Evolutionary conservation across 23 tunicate species (phyloP), one percentile per base, ranked within the genome.

Genomic region (Halocynthia roretzi): DNA sequence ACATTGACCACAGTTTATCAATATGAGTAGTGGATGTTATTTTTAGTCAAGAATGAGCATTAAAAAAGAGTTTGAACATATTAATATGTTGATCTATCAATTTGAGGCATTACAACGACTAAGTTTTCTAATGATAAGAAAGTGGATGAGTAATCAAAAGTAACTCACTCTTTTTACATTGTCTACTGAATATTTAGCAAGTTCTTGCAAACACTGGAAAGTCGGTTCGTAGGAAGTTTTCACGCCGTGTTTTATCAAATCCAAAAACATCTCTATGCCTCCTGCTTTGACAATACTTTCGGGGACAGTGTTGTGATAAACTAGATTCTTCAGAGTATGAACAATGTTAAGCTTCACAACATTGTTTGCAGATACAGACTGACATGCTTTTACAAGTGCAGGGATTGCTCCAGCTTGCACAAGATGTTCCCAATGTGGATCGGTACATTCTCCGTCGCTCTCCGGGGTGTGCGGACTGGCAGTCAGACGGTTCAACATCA

Each of bases 351-450:
- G 7, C 12, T 56, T 72, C 53, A 77, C 81, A 14, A 83, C 81
- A 68, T 66, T 74, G 78, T 81, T 84, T 22, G 84, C 60, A 19
- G 88, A 72, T 9, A 85, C 56, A 7, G 87, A 89, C 49, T 83
- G 80, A 67, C 85, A 89, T 71, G 70, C 80, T 56, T 80, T 80
- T 6, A 89, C 57, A n/a, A 83, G 10, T 14, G 95, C 84, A 15
- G 71, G 58, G 0, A 89, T 72, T 64, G 85, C 95, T 20, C 72
- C 84, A 56, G 80, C 71, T 62, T 83, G 81, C 50, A 89, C 88
- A 80, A 89, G 82, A 7, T 87, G 96, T 70, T 89, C 82, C 96
- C 96, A 89, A 68, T 89, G 84, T 44, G 84, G 75, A 40, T 75
- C 60, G 8, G 82, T 80, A 70, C 85, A 80, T 52, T 72, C 77